Evolutionary conservation across 2,888 invertebrate species (phyloP).

Genomic region (Andrena minutula): DNA sequence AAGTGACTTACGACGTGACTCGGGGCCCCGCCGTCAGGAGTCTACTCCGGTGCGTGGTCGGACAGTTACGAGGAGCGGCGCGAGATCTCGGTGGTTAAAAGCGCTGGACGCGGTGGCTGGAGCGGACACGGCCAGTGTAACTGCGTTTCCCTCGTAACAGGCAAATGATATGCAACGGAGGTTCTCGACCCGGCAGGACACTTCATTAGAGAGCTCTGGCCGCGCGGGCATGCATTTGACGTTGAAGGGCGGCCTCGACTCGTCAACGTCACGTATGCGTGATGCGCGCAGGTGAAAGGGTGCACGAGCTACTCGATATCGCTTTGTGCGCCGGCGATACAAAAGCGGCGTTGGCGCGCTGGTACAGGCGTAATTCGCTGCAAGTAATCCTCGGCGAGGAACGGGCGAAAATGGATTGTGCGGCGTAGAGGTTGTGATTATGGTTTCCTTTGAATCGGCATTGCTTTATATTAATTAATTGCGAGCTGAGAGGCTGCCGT

Average conservation of each 20-base stretch:
- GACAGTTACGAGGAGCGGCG: background rate
- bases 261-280: slow-evolving; percentile 67
- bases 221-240: slow-evolving; percentile 69
- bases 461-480: too few relatives aligned
- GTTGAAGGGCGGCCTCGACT: slow-evolving; percentile 69
- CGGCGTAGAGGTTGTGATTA: background rate
- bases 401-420: background rate
- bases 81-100: slow-evolving; percentile 16
- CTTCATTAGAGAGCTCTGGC: slow-evolving; percentile 63
- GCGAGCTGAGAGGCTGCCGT: too few relatives aligned
- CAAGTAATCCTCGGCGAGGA: background rate
- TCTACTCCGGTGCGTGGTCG: background rate
- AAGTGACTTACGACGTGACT: slow-evolving; percentile 4
- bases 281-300: slow-evolving; percentile 46
- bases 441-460: too few relatives aligned
- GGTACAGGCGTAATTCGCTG: background rate
- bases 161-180: slow-evolving; percentile 52
- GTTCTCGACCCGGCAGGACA: slow-evolving; percentile 54
- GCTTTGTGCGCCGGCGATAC: slow-evolving; percentile 19
- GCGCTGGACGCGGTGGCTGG: slow-evolving; percentile 6
- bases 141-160: slow-evolving; percentile 50
- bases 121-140: slow-evolving; percentile 30
- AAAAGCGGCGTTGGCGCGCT: slow-evolving; percentile 23
- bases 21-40: too few relatives aligned
- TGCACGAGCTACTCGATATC: slow-evolving; percentile 41